These are phyloP conservation scores for Anas flavirostris DNA, from an alignment of 2,797 vertebrate species.

Conservation along the genomic window DNA sequence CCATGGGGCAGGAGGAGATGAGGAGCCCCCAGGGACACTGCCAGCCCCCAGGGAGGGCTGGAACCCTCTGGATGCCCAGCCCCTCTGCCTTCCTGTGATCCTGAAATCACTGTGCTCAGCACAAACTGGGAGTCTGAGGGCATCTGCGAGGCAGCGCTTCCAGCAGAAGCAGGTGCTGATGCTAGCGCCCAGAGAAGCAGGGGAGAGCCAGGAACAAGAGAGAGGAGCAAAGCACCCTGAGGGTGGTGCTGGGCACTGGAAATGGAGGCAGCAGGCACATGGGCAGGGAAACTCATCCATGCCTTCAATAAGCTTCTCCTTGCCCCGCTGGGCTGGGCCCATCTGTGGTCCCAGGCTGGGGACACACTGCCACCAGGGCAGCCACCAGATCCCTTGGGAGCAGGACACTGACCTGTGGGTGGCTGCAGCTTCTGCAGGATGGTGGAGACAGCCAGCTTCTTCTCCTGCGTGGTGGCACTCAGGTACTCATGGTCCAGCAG, in stretches of 20 bases:
- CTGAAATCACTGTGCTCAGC: constrained; percentile 36
- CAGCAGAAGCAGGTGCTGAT: neutral
- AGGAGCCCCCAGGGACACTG: neutral
- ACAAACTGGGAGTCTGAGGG: constrained; percentile 38
- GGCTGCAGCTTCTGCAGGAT: constrained; percentile 91
- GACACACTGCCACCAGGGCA: neutral
- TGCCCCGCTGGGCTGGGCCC: neutral
- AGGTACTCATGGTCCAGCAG: constrained; percentile 94
- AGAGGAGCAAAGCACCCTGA: neutral
- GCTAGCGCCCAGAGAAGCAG: accelerated
- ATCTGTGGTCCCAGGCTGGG: neutral
- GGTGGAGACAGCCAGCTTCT: constrained; percentile 90
- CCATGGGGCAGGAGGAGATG: accelerated
- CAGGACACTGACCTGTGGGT: constrained; percentile 78
- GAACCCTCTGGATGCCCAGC: neutral
- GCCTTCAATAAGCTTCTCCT: neutral
- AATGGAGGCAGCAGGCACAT: neutral
- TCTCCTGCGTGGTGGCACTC: constrained; percentile 90
- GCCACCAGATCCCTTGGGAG: accelerated
- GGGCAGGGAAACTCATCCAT: neutral
- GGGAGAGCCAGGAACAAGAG: neutral
- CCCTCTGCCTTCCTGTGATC: neutral
- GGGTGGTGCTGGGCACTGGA: neutral
- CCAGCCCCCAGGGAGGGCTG: accelerated
- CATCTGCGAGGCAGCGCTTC: neutral